Evolutionary conservation across 1,140 invertebrate genomes (phyloP).

Genomic region (Zaprionus vittiger): DNA sequence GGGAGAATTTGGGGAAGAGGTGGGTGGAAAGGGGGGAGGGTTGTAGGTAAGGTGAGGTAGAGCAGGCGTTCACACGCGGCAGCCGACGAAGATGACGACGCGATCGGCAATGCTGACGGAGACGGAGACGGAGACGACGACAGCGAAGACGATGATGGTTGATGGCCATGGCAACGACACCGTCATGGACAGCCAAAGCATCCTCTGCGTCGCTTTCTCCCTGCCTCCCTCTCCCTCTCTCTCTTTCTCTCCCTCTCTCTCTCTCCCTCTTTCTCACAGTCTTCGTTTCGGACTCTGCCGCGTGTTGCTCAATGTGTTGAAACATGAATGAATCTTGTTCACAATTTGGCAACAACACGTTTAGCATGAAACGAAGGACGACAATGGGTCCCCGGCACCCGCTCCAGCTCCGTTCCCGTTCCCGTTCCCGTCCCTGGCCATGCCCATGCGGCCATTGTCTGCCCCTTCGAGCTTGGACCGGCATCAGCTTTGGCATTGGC

Average conservation of each 20-base stretch:
- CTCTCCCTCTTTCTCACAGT: neutral
- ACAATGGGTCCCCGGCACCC: slow-evolving; percentile 53
- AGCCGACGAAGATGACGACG: slow-evolving; percentile 9
- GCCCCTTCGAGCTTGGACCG: neutral
- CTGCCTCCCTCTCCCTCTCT: neutral
- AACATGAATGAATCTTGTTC: slow-evolving; percentile 82
- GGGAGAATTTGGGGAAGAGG: neutral
- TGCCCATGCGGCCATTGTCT: slow-evolving; percentile 3
- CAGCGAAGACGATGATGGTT: slow-evolving; percentile 23
- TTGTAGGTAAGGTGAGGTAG: slow-evolving; percentile 17
- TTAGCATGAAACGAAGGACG: slow-evolving; percentile 80
- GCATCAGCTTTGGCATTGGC: slow-evolving; percentile 42
- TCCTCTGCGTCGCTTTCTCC: neutral
- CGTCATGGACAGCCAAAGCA: slow-evolving; percentile 25
- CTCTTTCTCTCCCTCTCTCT: neutral
- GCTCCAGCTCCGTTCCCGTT: slow-evolving; percentile 1
- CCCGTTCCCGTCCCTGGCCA: neutral
- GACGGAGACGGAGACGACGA: slow-evolving; percentile 12
- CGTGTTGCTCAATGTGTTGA: slow-evolving; percentile 81
- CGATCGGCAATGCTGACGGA: neutral
- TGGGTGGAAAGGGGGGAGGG: neutral
- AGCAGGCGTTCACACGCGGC: slow-evolving; percentile 57
- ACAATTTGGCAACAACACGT: slow-evolving; percentile 82
- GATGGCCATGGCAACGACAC: slow-evolving; percentile 43
- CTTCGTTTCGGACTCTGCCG: slow-evolving; percentile 8